phyloP scores from a whole-genome alignment of 2,888 invertebrate species.

The Xanthorhoe spadicearia region DNA sequence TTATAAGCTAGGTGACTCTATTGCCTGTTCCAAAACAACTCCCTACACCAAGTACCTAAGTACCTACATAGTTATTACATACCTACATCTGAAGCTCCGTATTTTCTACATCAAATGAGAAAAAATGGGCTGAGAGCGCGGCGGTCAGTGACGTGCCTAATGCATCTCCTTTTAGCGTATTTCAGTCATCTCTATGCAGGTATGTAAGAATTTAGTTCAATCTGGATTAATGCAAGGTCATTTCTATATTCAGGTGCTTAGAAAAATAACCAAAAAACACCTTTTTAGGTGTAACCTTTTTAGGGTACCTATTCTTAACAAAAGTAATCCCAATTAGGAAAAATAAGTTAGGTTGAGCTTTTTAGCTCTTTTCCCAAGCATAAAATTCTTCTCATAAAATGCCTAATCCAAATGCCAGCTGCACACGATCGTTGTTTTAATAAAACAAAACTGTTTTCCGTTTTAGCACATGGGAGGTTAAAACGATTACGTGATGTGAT shows the following conservation, averaged over 20 bases:
- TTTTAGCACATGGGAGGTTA: slow-evolving; percentile 38
- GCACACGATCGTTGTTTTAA: slow-evolving; percentile 26
- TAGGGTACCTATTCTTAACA: too few species aligned
- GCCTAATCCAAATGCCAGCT: slow-evolving; percentile 18
- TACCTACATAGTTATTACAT: neutral
- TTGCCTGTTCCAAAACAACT: too few species aligned
- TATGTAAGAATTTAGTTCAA: neutral
- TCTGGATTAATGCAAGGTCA: neutral
- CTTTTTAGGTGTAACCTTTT: too few species aligned
- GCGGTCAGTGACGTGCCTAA: slow-evolving; percentile 17
- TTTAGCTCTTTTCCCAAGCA: neutral
- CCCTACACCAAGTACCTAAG: too few species aligned
- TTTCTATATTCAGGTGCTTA: too few species aligned
- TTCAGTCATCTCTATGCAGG: neutral
- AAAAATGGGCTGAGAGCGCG: slow-evolving; percentile 17
- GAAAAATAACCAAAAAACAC: too few species aligned
- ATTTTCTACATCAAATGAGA: slow-evolving; percentile 16
- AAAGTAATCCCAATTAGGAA: neutral
- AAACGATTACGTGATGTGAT: slow-evolving; percentile 45
- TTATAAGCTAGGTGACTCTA: too few species aligned
- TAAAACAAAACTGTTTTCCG: slow-evolving; percentile 38
- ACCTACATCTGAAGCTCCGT: neutral
- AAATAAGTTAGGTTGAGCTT: neutral
- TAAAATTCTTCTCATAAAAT: slow-evolving; percentile 6
- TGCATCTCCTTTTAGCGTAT: slow-evolving; percentile 12